Evolutionary conservation across 2,797 vertebrate genomes (phyloP).

Genomic region (Eulemur rubriventer): DNA sequence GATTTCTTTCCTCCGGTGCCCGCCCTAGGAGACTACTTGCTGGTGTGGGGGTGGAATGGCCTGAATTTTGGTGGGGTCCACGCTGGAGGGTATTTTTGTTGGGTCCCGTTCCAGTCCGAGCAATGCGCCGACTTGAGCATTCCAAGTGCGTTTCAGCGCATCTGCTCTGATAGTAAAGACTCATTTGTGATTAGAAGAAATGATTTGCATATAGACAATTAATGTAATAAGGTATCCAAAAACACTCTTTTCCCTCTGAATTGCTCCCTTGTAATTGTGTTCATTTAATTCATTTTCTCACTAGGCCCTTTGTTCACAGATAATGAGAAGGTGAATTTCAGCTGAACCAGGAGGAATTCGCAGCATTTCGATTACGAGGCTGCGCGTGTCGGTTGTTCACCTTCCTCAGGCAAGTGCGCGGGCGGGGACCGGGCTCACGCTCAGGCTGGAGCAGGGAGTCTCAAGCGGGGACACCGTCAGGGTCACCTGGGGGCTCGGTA

Average conservation of each 20-base stretch:
- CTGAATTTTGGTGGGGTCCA: background rate
- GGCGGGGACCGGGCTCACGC: rapidly evolving
- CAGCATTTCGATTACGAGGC: background rate
- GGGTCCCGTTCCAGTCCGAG: background rate
- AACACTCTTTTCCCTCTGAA: background rate
- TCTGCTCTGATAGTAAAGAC: background rate
- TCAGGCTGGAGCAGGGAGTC: background rate
- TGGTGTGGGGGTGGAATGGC: background rate
- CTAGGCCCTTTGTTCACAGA: background rate
- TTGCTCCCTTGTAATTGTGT: background rate
- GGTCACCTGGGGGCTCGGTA: background rate
- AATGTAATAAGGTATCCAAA: slow-evolving; percentile 18
- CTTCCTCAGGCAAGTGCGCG: rapidly evolving
- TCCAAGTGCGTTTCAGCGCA: rapidly evolving
- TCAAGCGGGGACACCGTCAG: rapidly evolving
- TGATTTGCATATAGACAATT: slow-evolving; percentile 1
- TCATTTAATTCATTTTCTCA: background rate
- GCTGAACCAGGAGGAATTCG: background rate
- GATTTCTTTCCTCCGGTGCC: background rate
- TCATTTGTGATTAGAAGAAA: background rate
- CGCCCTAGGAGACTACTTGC: rapidly evolving
- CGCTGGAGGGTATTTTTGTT: no score
- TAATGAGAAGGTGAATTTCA: background rate
- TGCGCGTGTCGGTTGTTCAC: rapidly evolving
- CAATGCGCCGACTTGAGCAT: rapidly evolving